Base-by-base conservation (phyloP, 2,113 vertebrate genomes). In the Phoenicopterus ruber region DNA sequence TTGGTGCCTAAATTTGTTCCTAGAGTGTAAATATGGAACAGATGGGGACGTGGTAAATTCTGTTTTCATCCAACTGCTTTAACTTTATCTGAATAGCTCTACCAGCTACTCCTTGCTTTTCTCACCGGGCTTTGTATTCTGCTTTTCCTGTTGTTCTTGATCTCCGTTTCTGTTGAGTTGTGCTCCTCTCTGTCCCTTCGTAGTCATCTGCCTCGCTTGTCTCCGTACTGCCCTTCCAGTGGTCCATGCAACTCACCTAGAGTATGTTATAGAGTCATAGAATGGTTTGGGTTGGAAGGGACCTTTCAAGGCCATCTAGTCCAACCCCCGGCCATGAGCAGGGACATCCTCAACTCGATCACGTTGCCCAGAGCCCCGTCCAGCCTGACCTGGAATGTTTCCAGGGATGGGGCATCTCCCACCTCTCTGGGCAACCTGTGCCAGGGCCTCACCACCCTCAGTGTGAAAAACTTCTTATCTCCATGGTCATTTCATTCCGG, bases 11-110 rank as follows among this genome's bases (percentile, higher is more conserved):
- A 18, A n/a, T 47, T 94, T 73, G 25, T 79, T 88, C 14, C 0
- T 5, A 17, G 31, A 59, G 17, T 14, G 4, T 78, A 71, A 79
- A 63, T 62, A 34, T 17, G 59, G 34, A 78, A 25, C 10, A 44
- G 7, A 0, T 19, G 8, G 13, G 6, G 3, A 2, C 0, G 1
- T 4, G 17, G 1, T 86, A 36, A 31, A 34, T 86, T 61, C 19
- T 47, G 3, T 38, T 90, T 94, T 91, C 20, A 46, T 32, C 7
- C 20, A 16, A 18, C n/a, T 0, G 1, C 52, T 82, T 67, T 63
- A 40, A n/a, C 29, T 79, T 58, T 7, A 32, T 36, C 77, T 74
- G 28, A 58, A 7, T 78, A 66, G 65, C 40, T 78, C 21, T n/a
- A 11, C 17, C 19, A 59, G 28, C 32, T 86, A 6, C 25, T 74